Evolutionary conservation across 2,113 vertebrate genomes (phyloP).

Genomic region (Sinocyclocheilus anshuiensis): DNA sequence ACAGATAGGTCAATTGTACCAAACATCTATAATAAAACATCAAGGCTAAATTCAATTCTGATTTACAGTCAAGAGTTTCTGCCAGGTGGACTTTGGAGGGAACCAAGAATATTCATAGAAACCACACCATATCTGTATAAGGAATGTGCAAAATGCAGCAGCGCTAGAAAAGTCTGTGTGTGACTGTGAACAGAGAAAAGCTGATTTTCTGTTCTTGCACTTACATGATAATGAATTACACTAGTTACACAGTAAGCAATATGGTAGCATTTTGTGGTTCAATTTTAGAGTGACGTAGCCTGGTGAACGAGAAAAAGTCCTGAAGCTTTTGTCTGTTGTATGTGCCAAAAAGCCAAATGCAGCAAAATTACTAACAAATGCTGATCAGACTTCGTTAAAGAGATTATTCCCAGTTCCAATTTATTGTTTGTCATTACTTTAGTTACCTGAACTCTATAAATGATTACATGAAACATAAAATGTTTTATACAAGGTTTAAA

Average conservation of each 20-base stretch:
- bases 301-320: conserved; percentile 27
- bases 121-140: background rate
- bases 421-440: background rate
- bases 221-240: too few species aligned
- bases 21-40: background rate
- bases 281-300: conserved; percentile 32
- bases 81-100: background rate
- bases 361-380: conserved; percentile 55
- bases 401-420: conserved; percentile 43
- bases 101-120: background rate
- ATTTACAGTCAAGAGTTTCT: background rate
- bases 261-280: conserved; percentile 44
- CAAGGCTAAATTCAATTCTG: background rate
- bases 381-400: conserved; percentile 51
- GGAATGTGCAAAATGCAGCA: background rate
- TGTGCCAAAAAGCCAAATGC: conserved; percentile 46
- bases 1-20: background rate
- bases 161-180: background rate
- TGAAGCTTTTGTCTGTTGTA: conserved; percentile 14
- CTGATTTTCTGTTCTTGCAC: conserved; percentile 4
- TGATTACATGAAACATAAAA: background rate
- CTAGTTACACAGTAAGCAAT: background rate
- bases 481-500: background rate
- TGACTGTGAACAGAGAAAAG: background rate
- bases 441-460: background rate